Percentiles rank a stretch among this genome's conserved stretches.
Conservation (phyloP, 2,113 vertebrate genomes). For the Callopanchax toddi region DNA sequence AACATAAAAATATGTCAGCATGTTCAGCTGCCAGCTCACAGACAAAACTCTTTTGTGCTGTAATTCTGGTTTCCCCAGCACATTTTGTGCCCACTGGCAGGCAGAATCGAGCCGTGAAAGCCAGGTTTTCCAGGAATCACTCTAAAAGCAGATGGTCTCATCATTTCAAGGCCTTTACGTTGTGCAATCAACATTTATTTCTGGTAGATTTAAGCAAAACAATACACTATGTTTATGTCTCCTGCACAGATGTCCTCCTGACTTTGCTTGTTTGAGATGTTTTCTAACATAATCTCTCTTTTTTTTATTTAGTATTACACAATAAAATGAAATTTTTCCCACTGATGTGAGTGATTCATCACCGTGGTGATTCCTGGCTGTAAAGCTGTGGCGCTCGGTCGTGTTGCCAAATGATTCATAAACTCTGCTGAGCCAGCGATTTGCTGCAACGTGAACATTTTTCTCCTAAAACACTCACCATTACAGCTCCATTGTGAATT, state of each 20-base stretch:
- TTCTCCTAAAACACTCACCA: slow-evolving; percentile 52
- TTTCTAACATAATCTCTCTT: slow-evolving; percentile 24
- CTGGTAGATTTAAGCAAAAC: background rate
- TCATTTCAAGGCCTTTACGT: background rate
- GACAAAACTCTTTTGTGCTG: slow-evolving; percentile 5
- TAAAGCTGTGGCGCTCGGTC: slow-evolving; percentile 59
- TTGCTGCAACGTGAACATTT: slow-evolving; percentile 63
- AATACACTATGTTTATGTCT: slow-evolving; percentile 4
- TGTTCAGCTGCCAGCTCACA: background rate
- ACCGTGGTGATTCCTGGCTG: slow-evolving; percentile 36
- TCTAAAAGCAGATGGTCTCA: slow-evolving; percentile 6
- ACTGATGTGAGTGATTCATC: slow-evolving; percentile 52
- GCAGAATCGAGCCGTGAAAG: background rate
- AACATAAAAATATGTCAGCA: background rate
- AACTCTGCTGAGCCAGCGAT: slow-evolving; percentile 68
- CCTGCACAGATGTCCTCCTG: slow-evolving; percentile 17
- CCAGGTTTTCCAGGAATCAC: slow-evolving; percentile 4
- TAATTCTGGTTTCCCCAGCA: slow-evolving; percentile 2
- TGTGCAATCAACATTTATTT: background rate
- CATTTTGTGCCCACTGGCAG: background rate
- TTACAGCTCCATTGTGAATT: slow-evolving; percentile 49
- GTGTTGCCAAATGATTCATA: slow-evolving; percentile 70
- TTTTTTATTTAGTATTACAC: slow-evolving; percentile 25
- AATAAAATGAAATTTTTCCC: slow-evolving; percentile 47
- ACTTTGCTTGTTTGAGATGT: slow-evolving; percentile 24